Conservation (phyloP, 2,888 invertebrate species). For the Blastobasis lacticolella region DNA sequence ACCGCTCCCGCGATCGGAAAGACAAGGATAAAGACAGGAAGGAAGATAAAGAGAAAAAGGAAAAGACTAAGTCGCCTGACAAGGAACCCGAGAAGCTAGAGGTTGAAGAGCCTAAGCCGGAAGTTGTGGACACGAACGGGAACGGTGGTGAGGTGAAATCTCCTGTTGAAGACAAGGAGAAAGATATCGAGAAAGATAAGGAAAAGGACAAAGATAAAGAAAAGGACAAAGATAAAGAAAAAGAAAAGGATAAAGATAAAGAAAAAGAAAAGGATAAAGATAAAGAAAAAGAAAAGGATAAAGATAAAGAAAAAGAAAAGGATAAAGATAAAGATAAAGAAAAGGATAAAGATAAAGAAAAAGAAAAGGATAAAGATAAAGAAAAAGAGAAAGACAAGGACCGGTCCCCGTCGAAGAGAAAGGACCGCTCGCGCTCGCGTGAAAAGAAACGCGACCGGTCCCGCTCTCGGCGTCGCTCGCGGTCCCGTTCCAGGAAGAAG, state of each 20-base stretch:
- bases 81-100: slow-evolving; percentile 37
- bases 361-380: slow-evolving; percentile 28
- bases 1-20: slow-evolving; percentile 49
- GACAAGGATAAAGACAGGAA: slow-evolving; percentile 37
- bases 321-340: slow-evolving; percentile 26
- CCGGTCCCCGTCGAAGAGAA: slow-evolving; percentile 53
- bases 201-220: slow-evolving; percentile 20
- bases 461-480: slow-evolving; percentile 76
- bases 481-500: slow-evolving; percentile 68
- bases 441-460: slow-evolving; percentile 66
- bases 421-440: slow-evolving; percentile 59
- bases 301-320: slow-evolving; percentile 28
- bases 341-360: slow-evolving; percentile 17
- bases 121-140: slow-evolving; percentile 46
- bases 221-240: slow-evolving; percentile 27
- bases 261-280: slow-evolving; percentile 36
- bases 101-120: slow-evolving; percentile 38
- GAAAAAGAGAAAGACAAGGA: slow-evolving; percentile 39
- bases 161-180: slow-evolving; percentile 42
- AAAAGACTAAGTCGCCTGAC: slow-evolving; percentile 49
- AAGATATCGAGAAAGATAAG: not conserved
- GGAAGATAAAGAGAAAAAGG: slow-evolving; percentile 39
- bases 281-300: slow-evolving; percentile 27
- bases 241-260: slow-evolving; percentile 27
- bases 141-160: slow-evolving; percentile 39